Evolutionary conservation across 1,140 invertebrate genomes (phyloP).

Genomic region (Drosophila guanche): DNA sequence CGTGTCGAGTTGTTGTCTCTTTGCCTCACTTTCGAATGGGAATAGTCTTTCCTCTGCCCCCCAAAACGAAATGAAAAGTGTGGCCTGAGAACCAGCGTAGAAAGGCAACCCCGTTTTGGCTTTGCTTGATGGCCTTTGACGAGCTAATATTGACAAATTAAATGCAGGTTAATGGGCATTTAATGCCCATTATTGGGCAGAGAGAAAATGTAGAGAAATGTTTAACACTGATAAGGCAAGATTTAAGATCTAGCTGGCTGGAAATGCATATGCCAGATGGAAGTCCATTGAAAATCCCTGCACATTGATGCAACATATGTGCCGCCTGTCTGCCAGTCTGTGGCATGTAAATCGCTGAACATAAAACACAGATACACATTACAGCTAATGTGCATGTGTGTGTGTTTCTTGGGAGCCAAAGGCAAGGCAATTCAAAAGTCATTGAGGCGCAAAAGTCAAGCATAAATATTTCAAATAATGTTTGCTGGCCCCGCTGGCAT

Average conservation of each 20-base stretch:
- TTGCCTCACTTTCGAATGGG: conserved; percentile 69
- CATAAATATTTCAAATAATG: conserved; percentile 82
- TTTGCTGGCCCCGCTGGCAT: conserved; percentile 74
- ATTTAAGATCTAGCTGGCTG: background rate
- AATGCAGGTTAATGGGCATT: conserved; percentile 78
- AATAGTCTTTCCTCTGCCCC: conserved; percentile 1
- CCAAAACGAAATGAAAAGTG: conserved; percentile 75
- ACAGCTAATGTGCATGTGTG: conserved; percentile 10
- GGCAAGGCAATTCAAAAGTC: conserved; percentile 82
- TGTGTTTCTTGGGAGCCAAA: conserved; percentile 65
- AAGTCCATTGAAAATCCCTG: conserved; percentile 1
- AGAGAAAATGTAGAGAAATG: too few relatives aligned
- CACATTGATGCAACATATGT: conserved; percentile 50
- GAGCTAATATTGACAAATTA: conserved; percentile 80
- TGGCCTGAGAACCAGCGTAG: conserved; percentile 61
- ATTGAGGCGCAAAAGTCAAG: conserved; percentile 82
- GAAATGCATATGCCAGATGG: background rate
- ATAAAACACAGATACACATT: conserved; percentile 21
- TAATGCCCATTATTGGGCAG: conserved; percentile 34
- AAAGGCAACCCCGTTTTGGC: conserved; percentile 29
- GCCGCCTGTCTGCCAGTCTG: background rate
- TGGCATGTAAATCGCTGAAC: conserved; percentile 29
- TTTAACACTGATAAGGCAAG: too few relatives aligned
- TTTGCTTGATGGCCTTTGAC: conserved; percentile 9
- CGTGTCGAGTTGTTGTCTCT: conserved; percentile 63